phyloP scores from a whole-genome alignment of 2,797 vertebrate species.

The Chelmon rostratus region DNA sequence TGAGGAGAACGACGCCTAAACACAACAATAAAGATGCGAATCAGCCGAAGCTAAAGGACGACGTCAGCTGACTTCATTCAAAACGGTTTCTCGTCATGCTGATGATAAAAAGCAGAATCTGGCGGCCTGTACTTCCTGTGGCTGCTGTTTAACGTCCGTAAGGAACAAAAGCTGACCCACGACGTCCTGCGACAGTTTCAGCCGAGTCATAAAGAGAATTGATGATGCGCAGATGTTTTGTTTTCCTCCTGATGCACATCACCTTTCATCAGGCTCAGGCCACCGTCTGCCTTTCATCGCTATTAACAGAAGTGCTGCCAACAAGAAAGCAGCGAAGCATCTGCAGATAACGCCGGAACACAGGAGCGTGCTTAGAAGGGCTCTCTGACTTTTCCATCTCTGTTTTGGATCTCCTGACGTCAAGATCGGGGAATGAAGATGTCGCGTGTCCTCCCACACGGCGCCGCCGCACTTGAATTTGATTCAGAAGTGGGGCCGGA shows the following conservation, averaged over 20 bases:
- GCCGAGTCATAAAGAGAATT: background rate
- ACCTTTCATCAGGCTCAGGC: constrained; percentile 32
- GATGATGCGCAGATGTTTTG: constrained; percentile 6
- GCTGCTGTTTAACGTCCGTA: background rate
- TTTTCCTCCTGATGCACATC: background rate
- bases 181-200: background rate
- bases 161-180: too few species aligned
- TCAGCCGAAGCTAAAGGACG: too few species aligned
- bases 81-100: background rate
- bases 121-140: background rate
- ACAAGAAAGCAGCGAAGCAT: constrained; percentile 11
- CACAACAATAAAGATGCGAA: background rate
- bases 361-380: background rate
- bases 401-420: constrained; percentile 54
- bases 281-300: constrained; percentile 38
- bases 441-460: constrained; percentile 49
- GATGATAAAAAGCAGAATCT: background rate
- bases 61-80: background rate
- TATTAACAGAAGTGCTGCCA: constrained; percentile 42
- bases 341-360: constrained; percentile 8
- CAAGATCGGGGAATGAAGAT: constrained; percentile 60
- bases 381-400: constrained; percentile 42
- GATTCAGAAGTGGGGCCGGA: constrained; percentile 28
- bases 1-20: background rate
- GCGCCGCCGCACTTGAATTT: constrained; percentile 38